Percentiles rank a stretch among this genome's conserved stretches.
Conservation (phyloP, 2,888 invertebrate species). For the Beris morrisii region DNA sequence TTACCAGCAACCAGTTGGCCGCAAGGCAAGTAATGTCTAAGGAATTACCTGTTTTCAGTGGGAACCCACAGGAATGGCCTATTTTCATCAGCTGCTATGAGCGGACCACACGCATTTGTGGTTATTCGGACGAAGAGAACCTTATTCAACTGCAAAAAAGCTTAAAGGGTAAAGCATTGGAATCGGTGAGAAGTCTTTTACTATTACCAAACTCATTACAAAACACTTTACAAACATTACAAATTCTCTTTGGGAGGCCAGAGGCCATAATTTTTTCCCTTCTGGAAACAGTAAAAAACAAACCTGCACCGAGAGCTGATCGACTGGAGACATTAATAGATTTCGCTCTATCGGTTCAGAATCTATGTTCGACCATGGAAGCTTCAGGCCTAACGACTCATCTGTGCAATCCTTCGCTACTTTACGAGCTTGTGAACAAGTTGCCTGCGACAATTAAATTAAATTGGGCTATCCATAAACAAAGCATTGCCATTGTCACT, state of each 20-base stretch:
- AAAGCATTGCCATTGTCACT: too few relatives aligned
- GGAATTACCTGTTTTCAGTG: slow-evolving; percentile 13
- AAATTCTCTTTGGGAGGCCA: too few relatives aligned
- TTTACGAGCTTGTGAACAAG: too few relatives aligned
- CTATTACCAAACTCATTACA: slow-evolving; percentile 10
- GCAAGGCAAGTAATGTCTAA: slow-evolving; percentile 10
- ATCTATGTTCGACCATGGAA: slow-evolving; percentile 36
- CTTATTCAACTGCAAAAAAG: not conserved
- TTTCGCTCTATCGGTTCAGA: slow-evolving; percentile 35
- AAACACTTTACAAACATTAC: too few relatives aligned
- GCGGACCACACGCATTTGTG: not conserved
- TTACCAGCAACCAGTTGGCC: too few relatives aligned
- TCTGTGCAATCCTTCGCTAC: slow-evolving; percentile 34
- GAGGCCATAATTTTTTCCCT: too few relatives aligned
- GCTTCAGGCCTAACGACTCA: slow-evolving; percentile 5
- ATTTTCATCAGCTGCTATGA: not conserved
- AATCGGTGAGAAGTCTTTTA: slow-evolving; percentile 27
- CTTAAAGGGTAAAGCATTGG: slow-evolving; percentile 10
- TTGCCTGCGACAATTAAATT: too few relatives aligned
- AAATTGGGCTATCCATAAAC: too few relatives aligned
- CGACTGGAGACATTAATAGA: too few relatives aligned
- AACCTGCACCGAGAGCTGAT: too few relatives aligned
- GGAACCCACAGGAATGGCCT: not conserved
- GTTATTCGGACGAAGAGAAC: not conserved
- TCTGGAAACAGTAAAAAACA: too few relatives aligned